Percentiles rank a stretch among this genome's conserved stretches.
Conservation (phyloP, 2,888 invertebrate genomes). For the Gastrophysa polygoni region DNA sequence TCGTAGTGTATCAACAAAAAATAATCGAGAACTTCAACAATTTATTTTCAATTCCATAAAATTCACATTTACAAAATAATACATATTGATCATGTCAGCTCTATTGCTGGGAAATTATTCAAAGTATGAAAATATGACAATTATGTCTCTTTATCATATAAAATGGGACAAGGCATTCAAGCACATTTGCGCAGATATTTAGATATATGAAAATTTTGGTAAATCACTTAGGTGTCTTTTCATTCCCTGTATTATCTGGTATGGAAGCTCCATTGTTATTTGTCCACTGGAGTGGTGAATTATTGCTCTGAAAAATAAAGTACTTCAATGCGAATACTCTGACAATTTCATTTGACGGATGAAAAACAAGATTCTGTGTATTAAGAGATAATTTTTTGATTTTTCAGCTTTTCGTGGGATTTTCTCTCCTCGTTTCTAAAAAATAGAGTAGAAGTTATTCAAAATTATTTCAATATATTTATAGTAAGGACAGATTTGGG, state of each 20-base stretch:
- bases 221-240: constrained; percentile 6
- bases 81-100: constrained; percentile 21
- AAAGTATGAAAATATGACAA: constrained; percentile 27
- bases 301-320: constrained; percentile 33
- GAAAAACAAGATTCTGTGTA: too few species aligned
- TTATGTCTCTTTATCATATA: constrained; percentile 18
- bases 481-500: too few species aligned
- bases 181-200: constrained; percentile 10
- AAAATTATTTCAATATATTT: too few species aligned
- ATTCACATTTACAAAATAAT: constrained; percentile 27
- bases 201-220: constrained; percentile 12
- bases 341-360: too few species aligned
- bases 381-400: too few species aligned
- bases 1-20: too few species aligned
- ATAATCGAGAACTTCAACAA: constrained; percentile 7
- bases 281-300: constrained; percentile 36
- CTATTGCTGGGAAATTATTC: constrained; percentile 16
- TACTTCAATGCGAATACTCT: too few species aligned
- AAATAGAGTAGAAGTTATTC: too few species aligned
- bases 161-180: constrained; percentile 24
- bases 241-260: constrained; percentile 26
- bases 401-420: too few species aligned
- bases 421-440: too few species aligned
- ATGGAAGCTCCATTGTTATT: constrained; percentile 44
- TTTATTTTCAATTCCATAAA: constrained; percentile 16